Percentiles rank a stretch among this genome's conserved stretches.
These are phyloP conservation scores for Magallana ariakensis DNA, from an alignment of 1,140 invertebrate genomes.

Conservation along the genomic window DNA sequence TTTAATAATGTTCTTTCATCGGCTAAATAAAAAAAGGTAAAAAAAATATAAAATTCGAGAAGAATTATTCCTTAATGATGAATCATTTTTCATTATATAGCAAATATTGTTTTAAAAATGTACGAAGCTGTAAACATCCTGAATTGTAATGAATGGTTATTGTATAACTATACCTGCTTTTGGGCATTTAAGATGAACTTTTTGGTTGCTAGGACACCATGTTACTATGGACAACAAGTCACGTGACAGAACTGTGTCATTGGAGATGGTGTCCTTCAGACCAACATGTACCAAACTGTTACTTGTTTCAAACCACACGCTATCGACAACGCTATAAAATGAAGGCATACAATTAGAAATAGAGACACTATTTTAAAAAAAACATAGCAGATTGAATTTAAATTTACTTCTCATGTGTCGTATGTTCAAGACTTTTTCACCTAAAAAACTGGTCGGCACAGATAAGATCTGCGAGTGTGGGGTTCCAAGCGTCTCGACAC, in stretches of 20 bases:
- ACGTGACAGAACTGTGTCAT: neutral
- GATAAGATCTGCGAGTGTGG: neutral
- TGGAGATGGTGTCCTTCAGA: neutral
- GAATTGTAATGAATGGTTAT: no score
- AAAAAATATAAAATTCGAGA: no score
- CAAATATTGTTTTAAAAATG: no score
- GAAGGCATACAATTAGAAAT: neutral
- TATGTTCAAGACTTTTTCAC: neutral
- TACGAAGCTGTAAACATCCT: no score
- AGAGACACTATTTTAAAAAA: no score
- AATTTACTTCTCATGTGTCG: neutral
- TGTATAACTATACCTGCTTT: constrained; percentile 31
- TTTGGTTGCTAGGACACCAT: constrained; percentile 31
- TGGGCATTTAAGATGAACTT: constrained; percentile 43
- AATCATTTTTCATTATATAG: no score
- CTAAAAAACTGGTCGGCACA: constrained; percentile 27
- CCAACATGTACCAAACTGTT: constrained; percentile 1
- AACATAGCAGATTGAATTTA: neutral
- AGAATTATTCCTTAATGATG: no score
- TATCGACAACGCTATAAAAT: neutral
- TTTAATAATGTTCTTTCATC: no score
- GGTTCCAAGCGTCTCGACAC: constrained; percentile 23
- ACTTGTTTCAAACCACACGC: neutral
- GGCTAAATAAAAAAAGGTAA: no score
- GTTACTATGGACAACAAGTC: constrained; percentile 25